Base-by-base conservation (phyloP, 2,888 invertebrate genomes). In the Athetis lepigone region DNA sequence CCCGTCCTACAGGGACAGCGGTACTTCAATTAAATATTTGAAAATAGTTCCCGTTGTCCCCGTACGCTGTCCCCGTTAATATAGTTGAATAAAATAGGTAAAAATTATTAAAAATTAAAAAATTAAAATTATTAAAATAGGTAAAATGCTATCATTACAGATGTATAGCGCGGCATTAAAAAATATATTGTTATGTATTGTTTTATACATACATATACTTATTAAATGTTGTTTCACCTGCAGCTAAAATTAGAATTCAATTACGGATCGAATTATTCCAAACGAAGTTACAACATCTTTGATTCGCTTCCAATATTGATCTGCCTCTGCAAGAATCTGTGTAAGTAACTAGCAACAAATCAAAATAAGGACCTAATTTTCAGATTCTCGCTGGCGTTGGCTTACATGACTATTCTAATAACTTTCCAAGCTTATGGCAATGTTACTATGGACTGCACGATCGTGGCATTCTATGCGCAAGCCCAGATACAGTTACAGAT, bases 401-500 rank as follows among this genome's bases (percentile, higher is more conserved):
- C 84, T 2, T 92, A 90, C 69, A 88, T 91, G 85, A 80, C 82
- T 5, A 64, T 89, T 18, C 57, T 87, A 18, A 87, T 92, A 70
- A 83, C 83, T 9, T 62, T 88, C 9, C 92, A 92, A 86, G 94
- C 85, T 0, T 91, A 86, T 52, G 92, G 89, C 0, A 88, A 92
- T 63, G 88, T 88, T 2, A 91, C 92, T 6, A 85, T 92, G 90
- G 93, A 94, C 57, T 92, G 92, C 49, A 91, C 90, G 2, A 90
- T 94, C 11, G 90, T 91, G 2, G 84, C 89, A 5, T 90, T 93
- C 47, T 92, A 88, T 70, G 84, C 89, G 0, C 92, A 91, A 82
- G 89, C 88, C 19, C 88, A 85, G 67, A 85, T 85, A 18, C 94
- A 94, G 71, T 84, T 93, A 56, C 83, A 86, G 56, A 87, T 93